These are phyloP conservation scores for Montipora capitata DNA, from an alignment of 92 coral and sea anemone genomes.

Conservation along the genomic window DNA sequence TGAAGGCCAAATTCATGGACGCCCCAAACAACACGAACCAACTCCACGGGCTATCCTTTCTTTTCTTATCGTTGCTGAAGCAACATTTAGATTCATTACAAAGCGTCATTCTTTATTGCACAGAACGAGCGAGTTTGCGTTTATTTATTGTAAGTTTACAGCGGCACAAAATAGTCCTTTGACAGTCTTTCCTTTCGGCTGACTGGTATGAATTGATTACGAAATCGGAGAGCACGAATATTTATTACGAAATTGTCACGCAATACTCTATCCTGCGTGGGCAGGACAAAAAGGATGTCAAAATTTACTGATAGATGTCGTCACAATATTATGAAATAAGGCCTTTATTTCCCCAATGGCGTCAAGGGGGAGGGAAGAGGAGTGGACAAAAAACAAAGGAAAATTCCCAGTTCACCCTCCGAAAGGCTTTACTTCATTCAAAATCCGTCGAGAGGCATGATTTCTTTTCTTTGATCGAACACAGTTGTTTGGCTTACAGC, in stretches of 20 bases:
- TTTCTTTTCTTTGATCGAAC: too few relatives aligned
- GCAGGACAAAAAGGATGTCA: background rate
- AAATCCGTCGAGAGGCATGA: too few relatives aligned
- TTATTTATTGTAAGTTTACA: background rate
- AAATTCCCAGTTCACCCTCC: too few relatives aligned
- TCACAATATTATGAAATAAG: too few relatives aligned
- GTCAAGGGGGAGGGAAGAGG: too few relatives aligned
- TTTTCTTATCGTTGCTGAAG: background rate
- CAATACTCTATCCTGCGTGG: background rate
- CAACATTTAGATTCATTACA: background rate
- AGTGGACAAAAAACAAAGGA: too few relatives aligned
- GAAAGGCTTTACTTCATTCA: too few relatives aligned
- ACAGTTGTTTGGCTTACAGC: too few relatives aligned
- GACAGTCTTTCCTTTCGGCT: background rate
- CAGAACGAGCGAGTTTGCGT: background rate
- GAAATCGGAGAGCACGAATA: background rate
- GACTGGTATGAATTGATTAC: background rate
- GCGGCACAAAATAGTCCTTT: background rate
- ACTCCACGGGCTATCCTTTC: slow-evolving; percentile 23
- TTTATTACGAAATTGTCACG: background rate
- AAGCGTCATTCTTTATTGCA: background rate
- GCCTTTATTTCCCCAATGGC: too few relatives aligned
- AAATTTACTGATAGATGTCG: too few relatives aligned
- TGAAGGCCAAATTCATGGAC: slow-evolving; percentile 14
- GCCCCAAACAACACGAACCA: slow-evolving; percentile 38